These are phyloP conservation scores for Trichoplusia ni DNA, from an alignment of 1,140 invertebrate genomes.

Conservation along the genomic window DNA sequence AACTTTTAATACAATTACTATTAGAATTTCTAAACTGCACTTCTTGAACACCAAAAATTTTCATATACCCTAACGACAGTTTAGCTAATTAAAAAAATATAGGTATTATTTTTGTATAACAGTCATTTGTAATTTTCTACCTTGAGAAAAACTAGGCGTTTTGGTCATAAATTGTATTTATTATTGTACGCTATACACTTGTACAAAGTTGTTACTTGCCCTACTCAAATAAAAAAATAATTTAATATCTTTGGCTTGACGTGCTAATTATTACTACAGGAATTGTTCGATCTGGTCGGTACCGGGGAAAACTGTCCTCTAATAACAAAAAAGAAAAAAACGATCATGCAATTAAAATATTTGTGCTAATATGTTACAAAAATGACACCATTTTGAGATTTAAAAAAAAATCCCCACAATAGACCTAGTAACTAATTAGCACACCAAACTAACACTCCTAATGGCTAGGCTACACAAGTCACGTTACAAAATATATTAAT, in stretches of 20 bases:
- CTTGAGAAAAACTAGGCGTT: conserved; percentile 65
- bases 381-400: too few relatives aligned
- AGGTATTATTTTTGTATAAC: conserved; percentile 72
- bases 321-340: too few relatives aligned
- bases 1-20: conserved; percentile 58
- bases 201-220: conserved; percentile 3
- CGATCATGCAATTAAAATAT: too few relatives aligned
- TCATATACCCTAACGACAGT: conserved; percentile 68
- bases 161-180: conserved; percentile 51
- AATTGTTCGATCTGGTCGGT: too few relatives aligned
- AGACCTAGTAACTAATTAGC: too few relatives aligned
- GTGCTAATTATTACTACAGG: conserved; percentile 1
- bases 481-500: too few relatives aligned
- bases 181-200: conserved; percentile 35
- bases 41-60: conserved; percentile 75
- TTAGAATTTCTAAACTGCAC: conserved; percentile 66
- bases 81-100: conserved; percentile 79
- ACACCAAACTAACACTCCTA: too few relatives aligned
- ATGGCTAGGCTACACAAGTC: too few relatives aligned
- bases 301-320: too few relatives aligned
- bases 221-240: conserved; percentile 14
- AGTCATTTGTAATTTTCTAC: conserved; percentile 64
- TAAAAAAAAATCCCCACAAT: too few relatives aligned
- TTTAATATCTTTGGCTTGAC: background rate
- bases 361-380: too few relatives aligned